Evolutionary conservation across 1,140 invertebrate species (phyloP), one percentile per base, ranked within the genome.

Genomic region (Drosophila repleta): DNA sequence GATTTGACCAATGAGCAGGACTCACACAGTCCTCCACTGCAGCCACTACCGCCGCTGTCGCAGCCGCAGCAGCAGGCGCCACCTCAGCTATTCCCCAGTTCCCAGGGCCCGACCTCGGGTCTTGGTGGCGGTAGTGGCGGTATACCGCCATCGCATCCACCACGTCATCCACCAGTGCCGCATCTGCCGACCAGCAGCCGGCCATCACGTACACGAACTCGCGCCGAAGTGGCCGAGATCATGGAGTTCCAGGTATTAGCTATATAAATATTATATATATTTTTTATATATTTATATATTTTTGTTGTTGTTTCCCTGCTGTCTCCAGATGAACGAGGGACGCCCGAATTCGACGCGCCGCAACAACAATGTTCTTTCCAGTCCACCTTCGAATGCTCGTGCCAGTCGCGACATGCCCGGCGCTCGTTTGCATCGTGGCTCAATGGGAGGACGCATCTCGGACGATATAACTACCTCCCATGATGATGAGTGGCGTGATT

Each of bases 1-100:
- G 84, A 88, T 49, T 45, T 84, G 11, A 89, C 85, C 37, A 73
- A 78, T 21, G 84, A 88, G 4, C 70, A 74, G 57, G 84, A 88
- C 4, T 46, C 60, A 6, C 6, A n/a, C 8, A 32, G n/a, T 21
- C 37, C 21, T n/a, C 20, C 49, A 15, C 48, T 24, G 24, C 10
- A 53, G 41, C 11, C 35, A 37, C 15, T 13, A 63, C 46, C 3
- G 39, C 57, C 0, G 13, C 0, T 2, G 6, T 17, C 45, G 48
- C 49, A n/a, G 26, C 24, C 26, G 1, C 70, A 18, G 17, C 58
- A 37, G 39, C 45, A 20, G 21, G 64, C 18, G 26, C 55, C 37
- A 11, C 32, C 26, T n/a, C 65, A 53, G 13, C 61, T 61, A 26
- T 65, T 39, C 18, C 43, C 52, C 51, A 58, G 24, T n/a, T 45